Evolutionary conservation across 2,113 vertebrate species (phyloP), one percentile per base, ranked within the genome.

Genomic region (Elachura formosa): DNA sequence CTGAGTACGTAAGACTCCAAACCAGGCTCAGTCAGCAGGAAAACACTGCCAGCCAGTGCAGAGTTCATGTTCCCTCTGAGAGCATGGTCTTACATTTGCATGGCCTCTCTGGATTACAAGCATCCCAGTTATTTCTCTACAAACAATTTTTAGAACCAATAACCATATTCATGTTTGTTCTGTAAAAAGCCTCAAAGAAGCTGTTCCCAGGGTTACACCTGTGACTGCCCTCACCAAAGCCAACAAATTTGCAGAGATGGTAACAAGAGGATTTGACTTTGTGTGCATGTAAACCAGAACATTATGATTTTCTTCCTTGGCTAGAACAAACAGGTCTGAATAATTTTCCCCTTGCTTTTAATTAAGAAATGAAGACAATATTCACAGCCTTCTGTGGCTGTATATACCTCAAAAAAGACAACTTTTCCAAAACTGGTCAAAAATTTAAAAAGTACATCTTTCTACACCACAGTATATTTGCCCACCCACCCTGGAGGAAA

Each of bases 61-160:
- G 94, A 90, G 95, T 94, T 96, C 85, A 33, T 41, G 14, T 28
- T 90, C 82, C 74, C 79, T 78, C 54, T 5, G 72, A 94, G 68
- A 88, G 61, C 13, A 0, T 6, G 0, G 23, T 33, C 90, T 74
- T 71, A 72, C 68, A 56, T 90, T 90, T 69, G 49, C 79, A 36
- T 4, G 21, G 87, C 55, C 71, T 84, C 82, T 71, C 68, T 0
- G 59, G 92, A 86, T 85, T 91, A 73, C 29, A 90, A 67, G 59
- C 56, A 96, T 95, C 79, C 58, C 48, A 86, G 85, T 68, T 88
- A 94, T 81, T 95, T 89, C 76, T 75, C 73, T 67, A 36, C 13
- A 56, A 92, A 77, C 33, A 46, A 28, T 41, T 81, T 88, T 88
- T 48, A 86, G 51, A 56, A 71, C n/a, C 43, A 71, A 74, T 24